phyloP scores from a whole-genome alignment of 2,797 vertebrate species.

The Antennarius maculatus region DNA sequence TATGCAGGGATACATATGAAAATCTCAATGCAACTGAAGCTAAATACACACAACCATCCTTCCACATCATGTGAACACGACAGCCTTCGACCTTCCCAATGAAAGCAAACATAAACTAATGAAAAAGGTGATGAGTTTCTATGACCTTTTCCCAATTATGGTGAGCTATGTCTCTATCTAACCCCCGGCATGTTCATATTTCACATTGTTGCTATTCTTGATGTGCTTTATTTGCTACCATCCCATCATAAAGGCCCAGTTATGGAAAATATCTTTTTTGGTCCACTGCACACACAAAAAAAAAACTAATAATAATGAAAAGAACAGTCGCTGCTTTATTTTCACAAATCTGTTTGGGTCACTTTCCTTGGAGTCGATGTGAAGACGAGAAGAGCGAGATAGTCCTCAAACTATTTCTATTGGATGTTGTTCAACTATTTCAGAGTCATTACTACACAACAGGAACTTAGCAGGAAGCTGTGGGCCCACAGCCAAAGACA shows the following conservation, averaged over 20 bases:
- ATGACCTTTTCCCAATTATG: conserved; percentile 24
- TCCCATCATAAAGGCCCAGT: conserved; percentile 16
- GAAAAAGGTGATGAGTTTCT: no score
- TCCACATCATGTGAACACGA: conserved; percentile 52
- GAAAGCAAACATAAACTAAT: no score
- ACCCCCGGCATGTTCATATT: conserved; percentile 29
- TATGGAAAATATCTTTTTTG: conserved; percentile 43
- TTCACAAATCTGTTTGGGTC: conserved; percentile 30
- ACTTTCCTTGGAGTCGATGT: conserved; percentile 26
- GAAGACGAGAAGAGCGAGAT: conserved; percentile 8
- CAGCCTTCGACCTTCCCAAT: conserved; percentile 25
- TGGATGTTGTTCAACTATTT: conserved; percentile 60
- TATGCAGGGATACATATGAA: no score
- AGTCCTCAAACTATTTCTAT: conserved; percentile 31
- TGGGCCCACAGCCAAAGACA: conserved; percentile 38
- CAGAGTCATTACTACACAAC: conserved; percentile 46
- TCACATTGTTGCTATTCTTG: conserved; percentile 41
- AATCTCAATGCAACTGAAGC: not conserved
- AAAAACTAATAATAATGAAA: no score
- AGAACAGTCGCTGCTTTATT: conserved; percentile 38
- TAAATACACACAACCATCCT: not conserved
- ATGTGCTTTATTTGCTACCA: conserved; percentile 7
- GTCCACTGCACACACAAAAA: conserved; percentile 7
- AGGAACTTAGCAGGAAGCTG: conserved; percentile 47
- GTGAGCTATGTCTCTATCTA: conserved; percentile 13